These are phyloP conservation scores for Cherax quadricarinatus DNA, from an alignment of 1,140 invertebrate genomes.

Conservation along the genomic window DNA sequence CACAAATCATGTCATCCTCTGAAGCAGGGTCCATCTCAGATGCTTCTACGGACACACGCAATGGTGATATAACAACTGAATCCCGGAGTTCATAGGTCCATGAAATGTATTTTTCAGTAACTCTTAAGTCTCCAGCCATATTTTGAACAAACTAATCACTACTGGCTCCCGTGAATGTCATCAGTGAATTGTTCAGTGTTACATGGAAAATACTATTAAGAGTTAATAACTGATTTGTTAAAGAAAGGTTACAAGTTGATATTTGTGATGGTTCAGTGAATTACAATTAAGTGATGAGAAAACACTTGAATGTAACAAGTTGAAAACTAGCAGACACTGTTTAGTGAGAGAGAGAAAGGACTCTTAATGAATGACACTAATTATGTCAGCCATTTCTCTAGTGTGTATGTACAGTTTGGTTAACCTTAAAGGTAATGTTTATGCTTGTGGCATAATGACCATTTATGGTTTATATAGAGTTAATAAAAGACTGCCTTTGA, in stretches of 20 bases:
- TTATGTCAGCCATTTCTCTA: constrained; percentile 28
- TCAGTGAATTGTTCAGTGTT: background rate
- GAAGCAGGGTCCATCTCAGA: constrained; percentile 70
- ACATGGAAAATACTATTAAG: background rate
- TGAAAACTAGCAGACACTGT: constrained; percentile 20
- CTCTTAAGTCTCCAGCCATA: background rate
- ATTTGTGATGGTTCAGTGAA: background rate
- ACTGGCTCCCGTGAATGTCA: background rate
- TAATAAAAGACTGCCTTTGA: constrained; percentile 38
- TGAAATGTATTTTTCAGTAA: background rate
- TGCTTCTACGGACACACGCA: constrained; percentile 67
- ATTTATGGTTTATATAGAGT: constrained; percentile 18
- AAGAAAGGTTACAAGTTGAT: background rate
- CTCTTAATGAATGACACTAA: constrained; percentile 22
- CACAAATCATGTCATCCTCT: constrained; percentile 68
- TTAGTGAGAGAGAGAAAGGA: constrained; percentile 21
- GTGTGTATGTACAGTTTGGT: constrained; percentile 66
- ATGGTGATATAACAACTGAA: constrained; percentile 68
- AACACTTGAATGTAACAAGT: background rate
- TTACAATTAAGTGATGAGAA: background rate
- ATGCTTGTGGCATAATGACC: constrained; percentile 26
- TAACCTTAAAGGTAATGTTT: constrained; percentile 67
- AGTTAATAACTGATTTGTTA: background rate
- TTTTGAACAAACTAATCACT: background rate
- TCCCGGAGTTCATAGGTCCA: constrained; percentile 65